Conservation (phyloP, 2,113 vertebrate genomes). For the Saccopteryx bilineata region DNA sequence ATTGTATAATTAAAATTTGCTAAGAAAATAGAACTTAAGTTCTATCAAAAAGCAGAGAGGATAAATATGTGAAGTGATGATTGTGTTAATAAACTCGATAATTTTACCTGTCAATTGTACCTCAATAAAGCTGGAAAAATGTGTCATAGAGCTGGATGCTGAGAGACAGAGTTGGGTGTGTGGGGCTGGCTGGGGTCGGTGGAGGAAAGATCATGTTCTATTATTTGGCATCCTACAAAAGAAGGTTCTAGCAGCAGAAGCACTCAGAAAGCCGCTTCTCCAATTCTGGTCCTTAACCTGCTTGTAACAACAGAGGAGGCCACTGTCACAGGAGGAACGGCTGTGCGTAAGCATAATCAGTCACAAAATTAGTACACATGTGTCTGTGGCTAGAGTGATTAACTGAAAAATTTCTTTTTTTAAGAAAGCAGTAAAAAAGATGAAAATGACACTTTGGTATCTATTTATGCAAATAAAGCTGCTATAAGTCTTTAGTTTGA, state of each 20-base stretch:
- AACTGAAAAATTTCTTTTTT: background rate
- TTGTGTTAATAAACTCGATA: background rate
- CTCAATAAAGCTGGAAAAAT: background rate
- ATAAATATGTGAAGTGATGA: background rate
- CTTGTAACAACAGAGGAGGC: background rate
- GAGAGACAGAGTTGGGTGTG: background rate
- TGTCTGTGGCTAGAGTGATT: background rate
- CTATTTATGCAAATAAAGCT: constrained; percentile 30
- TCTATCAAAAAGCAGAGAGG: background rate
- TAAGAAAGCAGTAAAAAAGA: background rate
- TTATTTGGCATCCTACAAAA: background rate
- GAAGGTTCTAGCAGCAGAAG: background rate
- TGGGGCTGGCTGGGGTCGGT: accelerated
- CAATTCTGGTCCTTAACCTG: background rate
- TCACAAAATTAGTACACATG: background rate
- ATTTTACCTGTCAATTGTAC: background rate
- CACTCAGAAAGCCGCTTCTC: background rate
- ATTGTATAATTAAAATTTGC: background rate
- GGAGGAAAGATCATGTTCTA: background rate
- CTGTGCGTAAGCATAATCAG: background rate
- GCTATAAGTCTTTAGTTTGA: background rate
- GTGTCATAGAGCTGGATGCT: background rate
- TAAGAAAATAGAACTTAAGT: background rate
- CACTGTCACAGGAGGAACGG: background rate
- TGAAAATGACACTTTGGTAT: background rate